Evolutionary conservation across 2,113 vertebrate species (phyloP), one percentile per base, ranked within the genome.

Genomic region (Otocyon megalotis): DNA sequence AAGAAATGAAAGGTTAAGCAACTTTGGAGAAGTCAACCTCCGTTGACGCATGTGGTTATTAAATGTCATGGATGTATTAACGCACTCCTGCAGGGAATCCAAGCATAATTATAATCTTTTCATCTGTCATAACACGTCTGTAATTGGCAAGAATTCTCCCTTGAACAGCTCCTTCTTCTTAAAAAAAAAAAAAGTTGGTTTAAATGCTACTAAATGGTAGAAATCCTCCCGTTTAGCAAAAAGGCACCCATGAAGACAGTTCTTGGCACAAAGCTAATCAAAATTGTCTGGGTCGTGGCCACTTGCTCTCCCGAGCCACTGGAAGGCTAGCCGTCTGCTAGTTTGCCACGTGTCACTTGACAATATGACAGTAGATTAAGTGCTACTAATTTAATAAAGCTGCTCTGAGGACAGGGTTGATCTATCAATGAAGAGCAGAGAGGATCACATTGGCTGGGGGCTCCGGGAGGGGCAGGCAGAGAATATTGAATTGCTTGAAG

Each of bases 321-420:
- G 96, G 94, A 96, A 97, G 97, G 80, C 94, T 98, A 95, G 94
- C 95, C 22, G 15, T 95, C 95, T 98, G 97, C 93, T 97, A 79
- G 37, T 97, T 97, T 79, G 63, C 72, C 96, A 56, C 26, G 20
- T 88, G 65, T 87, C 93, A 90, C 89, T 83, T 97, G 95, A 98
- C 97, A 98, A 74, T 96, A 97, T 95, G 97, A 98, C 96, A 97
- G 96, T 81, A 98, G 97, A 98, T 98, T 97, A 99, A 98, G 98
- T 98, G 97, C 92, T 94, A 97, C 95, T 98, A 98, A 98, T 98
- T 98, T 98, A 98, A 98, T 98, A 98, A 98, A 98, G 93, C 93
- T 90, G 84, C 89, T 98, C 93, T 63, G 93, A 97, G 94, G 71
- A 88, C 12, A 32, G 96, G 96, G 93, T 93, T 98, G 79, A 96